Percentiles rank a stretch among this genome's conserved stretches.
Evolutionary conservation across 2,113 vertebrate species (phyloP).

Genomic region (Mobula birostris): DNA sequence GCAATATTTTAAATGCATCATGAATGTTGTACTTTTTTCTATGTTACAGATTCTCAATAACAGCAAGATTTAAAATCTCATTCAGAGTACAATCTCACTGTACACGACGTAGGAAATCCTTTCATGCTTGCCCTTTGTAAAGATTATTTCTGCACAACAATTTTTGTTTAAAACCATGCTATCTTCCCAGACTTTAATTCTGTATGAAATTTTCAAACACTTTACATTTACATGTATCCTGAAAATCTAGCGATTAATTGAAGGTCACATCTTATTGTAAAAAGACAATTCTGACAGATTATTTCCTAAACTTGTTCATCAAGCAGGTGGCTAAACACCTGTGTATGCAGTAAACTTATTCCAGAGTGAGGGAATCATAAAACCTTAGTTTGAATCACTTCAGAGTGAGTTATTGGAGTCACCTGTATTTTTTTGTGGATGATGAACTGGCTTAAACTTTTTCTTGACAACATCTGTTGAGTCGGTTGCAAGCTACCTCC

Average conservation of each 20-base stretch:
- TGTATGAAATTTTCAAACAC: conserved; percentile 36
- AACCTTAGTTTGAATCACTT: not conserved
- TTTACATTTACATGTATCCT: conserved; percentile 34
- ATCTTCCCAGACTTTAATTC: conserved; percentile 32
- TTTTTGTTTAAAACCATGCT: not conserved
- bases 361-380: not conserved
- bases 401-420: not conserved
- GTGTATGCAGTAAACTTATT: not conserved
- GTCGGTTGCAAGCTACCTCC: not conserved
- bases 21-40: not conserved
- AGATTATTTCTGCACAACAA: not conserved
- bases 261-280: not conserved
- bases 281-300: not conserved
- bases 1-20: not conserved
- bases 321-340: conserved; percentile 1
- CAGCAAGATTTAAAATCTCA: not conserved
- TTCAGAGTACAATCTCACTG: not conserved
- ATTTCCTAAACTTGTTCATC: not conserved
- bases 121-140: not conserved
- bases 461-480: not conserved
- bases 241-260: conserved; percentile 27
- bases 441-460: not conserved
- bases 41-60: not conserved
- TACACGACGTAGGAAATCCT: not conserved
- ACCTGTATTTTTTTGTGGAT: conserved; percentile 11